These are phyloP conservation scores for Palythoa heliodiscus DNA, from an alignment of 92 coral and sea anemone genomes.

Conservation along the genomic window DNA sequence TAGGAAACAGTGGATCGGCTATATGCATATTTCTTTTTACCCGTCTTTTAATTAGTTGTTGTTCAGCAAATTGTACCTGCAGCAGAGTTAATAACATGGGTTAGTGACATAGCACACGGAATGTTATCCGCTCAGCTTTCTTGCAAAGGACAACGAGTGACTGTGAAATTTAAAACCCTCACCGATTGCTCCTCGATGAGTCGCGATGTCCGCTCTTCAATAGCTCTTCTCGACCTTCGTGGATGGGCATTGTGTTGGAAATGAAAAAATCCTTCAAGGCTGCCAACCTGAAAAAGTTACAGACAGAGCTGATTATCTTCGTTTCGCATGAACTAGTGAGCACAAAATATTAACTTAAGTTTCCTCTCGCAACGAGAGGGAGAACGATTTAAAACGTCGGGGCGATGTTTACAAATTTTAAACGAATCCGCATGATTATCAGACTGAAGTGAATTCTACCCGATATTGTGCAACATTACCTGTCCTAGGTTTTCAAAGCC, in stretches of 20 bases:
- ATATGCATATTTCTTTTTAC: slow-evolving; percentile 71
- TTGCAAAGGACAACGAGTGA: background rate
- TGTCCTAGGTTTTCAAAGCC: slow-evolving; percentile 83
- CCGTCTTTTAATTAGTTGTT: slow-evolving; percentile 84
- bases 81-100: background rate
- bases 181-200: slow-evolving; percentile 56
- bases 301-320: background rate
- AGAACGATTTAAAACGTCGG: background rate
- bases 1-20: slow-evolving; percentile 70
- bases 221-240: slow-evolving; percentile 73
- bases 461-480: slow-evolving; percentile 60
- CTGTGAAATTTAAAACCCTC: slow-evolving; percentile 4
- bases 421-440: background rate
- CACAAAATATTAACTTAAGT: background rate
- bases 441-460: too few species aligned
- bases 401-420: background rate
- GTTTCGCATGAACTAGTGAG: background rate
- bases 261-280: slow-evolving; percentile 79
- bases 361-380: slow-evolving; percentile 23
- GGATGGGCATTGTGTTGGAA: slow-evolving; percentile 89
- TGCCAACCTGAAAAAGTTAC: slow-evolving; percentile 71
- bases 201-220: slow-evolving; percentile 64
- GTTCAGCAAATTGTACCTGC: slow-evolving; percentile 95
- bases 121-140: background rate
- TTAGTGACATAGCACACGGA: background rate